Evolutionary conservation across 2,797 vertebrate genomes (phyloP), one percentile per base, ranked within the genome.

Genomic region (Crax fasciolata): DNA sequence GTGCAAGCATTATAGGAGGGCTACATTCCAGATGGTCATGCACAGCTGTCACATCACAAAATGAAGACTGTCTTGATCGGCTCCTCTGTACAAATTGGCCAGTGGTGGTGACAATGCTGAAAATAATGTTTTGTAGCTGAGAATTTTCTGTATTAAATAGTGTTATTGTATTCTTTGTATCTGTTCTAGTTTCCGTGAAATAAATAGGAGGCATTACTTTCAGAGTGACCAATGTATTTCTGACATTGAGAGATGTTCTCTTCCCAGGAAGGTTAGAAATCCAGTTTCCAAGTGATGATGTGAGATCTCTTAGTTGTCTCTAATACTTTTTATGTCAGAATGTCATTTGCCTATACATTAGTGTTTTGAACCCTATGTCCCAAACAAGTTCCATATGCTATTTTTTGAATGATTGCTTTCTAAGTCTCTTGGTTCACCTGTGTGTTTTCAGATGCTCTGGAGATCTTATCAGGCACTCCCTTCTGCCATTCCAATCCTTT

Each of bases 401-500:
- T 17, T 80, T 81, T 87, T 65, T 39, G 17, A 62, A 54, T 49
- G 6, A 35, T 21, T 90, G 5, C 4, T 74, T 84, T 83, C 30
- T 70, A 77, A 11, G 6, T 11, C 57, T 80, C 32, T 89, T 5
- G 3, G 41, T 90, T 71, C 24, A 0, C 15, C 21, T 30, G 24
- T 38, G 19, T 35, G 4, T 62, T 76, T 89, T 43, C 73, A 38
- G 70, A 2, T 52, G 19, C 9, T 43, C 5, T 46, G 17, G 8
- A 61, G 58, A 35, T 3, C 3, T 68, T n/a, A 0, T 0, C 0
- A 2, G 68, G 7, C 1, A 5, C 5, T 81, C 13, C 82, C 7
- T 88, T 39, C 19, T 63, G 20, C 28, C 13, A 67, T 63, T 21
- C 5, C 70, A 8, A 52, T 24, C 9, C 32, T 80, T 65, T 74